Evolutionary conservation across 2,113 vertebrate genomes (phyloP).

Genomic region (Python bivittatus): DNA sequence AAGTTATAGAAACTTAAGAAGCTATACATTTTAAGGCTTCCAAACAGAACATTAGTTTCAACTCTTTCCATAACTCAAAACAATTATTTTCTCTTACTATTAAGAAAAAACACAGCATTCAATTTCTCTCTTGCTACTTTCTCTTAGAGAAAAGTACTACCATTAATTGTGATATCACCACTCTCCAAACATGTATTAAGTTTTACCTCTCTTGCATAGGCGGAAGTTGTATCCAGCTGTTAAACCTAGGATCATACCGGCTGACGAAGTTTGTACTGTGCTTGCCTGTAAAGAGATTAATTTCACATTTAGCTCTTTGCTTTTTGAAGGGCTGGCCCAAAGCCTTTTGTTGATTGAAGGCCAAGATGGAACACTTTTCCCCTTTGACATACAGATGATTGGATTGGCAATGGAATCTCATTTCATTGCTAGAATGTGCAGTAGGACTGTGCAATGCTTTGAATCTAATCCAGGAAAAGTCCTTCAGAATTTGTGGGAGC

Average conservation of each 20-base stretch:
- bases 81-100: slow-evolving; percentile 35
- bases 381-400: slow-evolving; percentile 32
- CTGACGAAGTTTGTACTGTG: slow-evolving; percentile 99
- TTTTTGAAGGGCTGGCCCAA: slow-evolving; percentile 40
- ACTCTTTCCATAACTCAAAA: slow-evolving; percentile 6
- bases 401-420: not conserved
- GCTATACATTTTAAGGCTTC: not conserved
- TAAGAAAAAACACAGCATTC: slow-evolving; percentile 32
- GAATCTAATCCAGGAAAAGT: not conserved
- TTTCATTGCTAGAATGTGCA: not conserved
- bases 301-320: slow-evolving; percentile 69
- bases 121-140: not conserved
- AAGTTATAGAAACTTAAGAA: not conserved
- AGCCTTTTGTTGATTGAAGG: slow-evolving; percentile 54
- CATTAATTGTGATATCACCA: slow-evolving; percentile 36
- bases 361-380: slow-evolving; percentile 49
- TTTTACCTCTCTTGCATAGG: slow-evolving; percentile 98
- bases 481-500: not conserved
- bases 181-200: slow-evolving; percentile 43
- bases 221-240: slow-evolving; percentile 98
- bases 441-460: slow-evolving; percentile 36
- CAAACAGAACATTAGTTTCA: not conserved
- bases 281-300: slow-evolving; percentile 88
- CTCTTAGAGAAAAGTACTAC: not conserved
- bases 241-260: slow-evolving; percentile 98